A percentile compares a stretch with the other conserved stretches of the same genome.
Conservation (phyloP, 2,113 vertebrate genomes). For the Eudyptes chrysolophus region DNA sequence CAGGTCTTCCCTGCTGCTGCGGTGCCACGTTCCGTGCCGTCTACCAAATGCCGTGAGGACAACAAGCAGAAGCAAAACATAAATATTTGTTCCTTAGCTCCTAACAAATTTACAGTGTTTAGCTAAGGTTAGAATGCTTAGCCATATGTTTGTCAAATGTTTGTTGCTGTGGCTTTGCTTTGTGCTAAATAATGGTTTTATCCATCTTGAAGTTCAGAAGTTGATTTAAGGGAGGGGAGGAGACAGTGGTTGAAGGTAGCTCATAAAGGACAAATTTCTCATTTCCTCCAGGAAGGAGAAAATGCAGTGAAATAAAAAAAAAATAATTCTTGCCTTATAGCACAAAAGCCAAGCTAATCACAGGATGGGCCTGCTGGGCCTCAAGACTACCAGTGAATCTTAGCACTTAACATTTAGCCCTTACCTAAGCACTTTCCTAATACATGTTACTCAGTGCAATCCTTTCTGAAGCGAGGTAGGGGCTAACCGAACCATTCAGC, state of each 20-base stretch:
- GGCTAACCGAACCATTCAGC: accelerated
- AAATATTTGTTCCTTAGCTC: neutral
- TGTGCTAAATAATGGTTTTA: neutral
- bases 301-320: neutral
- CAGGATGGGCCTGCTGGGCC: neutral
- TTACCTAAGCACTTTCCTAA: neutral
- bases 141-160: neutral
- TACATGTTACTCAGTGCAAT: neutral
- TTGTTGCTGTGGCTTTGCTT: neutral
- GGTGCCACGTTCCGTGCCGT: accelerated
- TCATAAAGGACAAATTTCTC: neutral
- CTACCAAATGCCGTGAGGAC: neutral
- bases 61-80: neutral
- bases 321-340: neutral
- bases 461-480: neutral
- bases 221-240: neutral
- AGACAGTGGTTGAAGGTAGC: neutral
- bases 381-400: neutral
- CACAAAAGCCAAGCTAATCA: neutral
- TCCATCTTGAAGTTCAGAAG: neutral
- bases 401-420: neutral
- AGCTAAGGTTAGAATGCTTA: neutral
- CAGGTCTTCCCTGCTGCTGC: neutral
- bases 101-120: neutral
- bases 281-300: neutral